Conservation (phyloP, 1,140 invertebrate species). For the Plutomurus gul region DNA sequence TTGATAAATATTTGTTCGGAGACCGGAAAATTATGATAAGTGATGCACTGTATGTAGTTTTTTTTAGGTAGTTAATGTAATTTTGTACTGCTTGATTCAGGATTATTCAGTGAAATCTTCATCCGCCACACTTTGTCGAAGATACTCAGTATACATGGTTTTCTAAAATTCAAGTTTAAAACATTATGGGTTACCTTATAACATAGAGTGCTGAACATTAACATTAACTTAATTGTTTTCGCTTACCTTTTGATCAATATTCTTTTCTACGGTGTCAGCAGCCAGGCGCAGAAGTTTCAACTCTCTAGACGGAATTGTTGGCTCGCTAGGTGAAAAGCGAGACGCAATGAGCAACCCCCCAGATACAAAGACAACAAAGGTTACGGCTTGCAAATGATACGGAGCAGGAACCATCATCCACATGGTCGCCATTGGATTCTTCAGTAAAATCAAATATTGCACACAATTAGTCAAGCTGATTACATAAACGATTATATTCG, state of each 20-base stretch:
- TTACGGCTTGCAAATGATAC: conserved; percentile 52
- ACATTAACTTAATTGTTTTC: neutral
- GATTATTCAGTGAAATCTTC: conserved; percentile 55
- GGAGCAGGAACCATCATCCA: conserved; percentile 52
- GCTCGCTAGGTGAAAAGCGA: conserved; percentile 39
- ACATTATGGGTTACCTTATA: neutral
- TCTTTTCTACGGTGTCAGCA: conserved; percentile 10
- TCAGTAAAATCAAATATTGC: neutral
- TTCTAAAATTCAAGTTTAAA: conserved; percentile 56
- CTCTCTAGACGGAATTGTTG: conserved; percentile 36
- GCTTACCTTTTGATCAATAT: neutral
- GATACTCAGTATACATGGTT: conserved; percentile 60
- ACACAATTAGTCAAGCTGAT: neutral
- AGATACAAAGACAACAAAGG: conserved; percentile 37
- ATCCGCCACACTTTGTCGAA: conserved; percentile 61
- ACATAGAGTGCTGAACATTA: too few species aligned
- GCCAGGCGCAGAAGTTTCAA: conserved; percentile 16
- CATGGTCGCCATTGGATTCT: conserved; percentile 57
- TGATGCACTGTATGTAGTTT: neutral
- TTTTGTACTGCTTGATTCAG: neutral
- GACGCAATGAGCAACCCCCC: conserved; percentile 45
- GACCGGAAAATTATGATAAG: neutral
- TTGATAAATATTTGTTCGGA: too few species aligned
- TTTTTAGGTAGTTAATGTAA: too few species aligned
- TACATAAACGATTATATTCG: neutral